Evolutionary conservation across 2,113 vertebrate genomes (phyloP), one percentile per base, ranked within the genome.

Genomic region (Chaenogobius annularis): DNA sequence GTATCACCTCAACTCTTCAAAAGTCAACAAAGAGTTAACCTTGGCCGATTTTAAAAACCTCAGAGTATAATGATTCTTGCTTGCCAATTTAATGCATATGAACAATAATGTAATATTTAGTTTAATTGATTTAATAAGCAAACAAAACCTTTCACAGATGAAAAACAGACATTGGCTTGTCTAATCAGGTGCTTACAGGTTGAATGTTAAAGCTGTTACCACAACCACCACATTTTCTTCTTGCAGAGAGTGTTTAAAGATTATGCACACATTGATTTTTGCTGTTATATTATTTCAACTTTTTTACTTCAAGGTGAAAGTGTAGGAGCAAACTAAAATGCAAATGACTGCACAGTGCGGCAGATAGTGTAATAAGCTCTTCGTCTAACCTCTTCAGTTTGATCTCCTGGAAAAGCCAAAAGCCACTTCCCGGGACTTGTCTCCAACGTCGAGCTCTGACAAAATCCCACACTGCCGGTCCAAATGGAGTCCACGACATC

Each of bases 381-480:
- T 3, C 6, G 44, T 46, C 44, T 46, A 69, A 98, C 98, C 97
- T 98, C 96, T 0, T 95, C 93, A 3, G 80, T 88, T 83, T 88
- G 89, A 65, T 86, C 90, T 72, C 94, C 94, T 1, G 96, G 94
- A 70, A 92, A 81, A 3, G 96, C 96, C 74, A 98, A 90, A 31
- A 95, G 93, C 90, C 87, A 90, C 61, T 65, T 87, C 9, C 81
- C 81, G 13, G 83, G 66, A 56, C 85, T 80, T 5, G 14, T 74
- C 12, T 92, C 82, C 78, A 96, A 80, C 69, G 95, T 17, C 0
- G 94, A 94, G 83, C 95, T 92, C 81, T 92, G 94, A 90, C 96
- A 98, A 93, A 98, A 99, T 22, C 96, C 96, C 69, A 96, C 90
- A 0, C 91, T 96, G 77, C 94, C 95, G 0, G 94, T 94, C 85